Evolutionary conservation across 2,888 invertebrate species (phyloP).

Genomic region (Koerneria pararmatus): DNA sequence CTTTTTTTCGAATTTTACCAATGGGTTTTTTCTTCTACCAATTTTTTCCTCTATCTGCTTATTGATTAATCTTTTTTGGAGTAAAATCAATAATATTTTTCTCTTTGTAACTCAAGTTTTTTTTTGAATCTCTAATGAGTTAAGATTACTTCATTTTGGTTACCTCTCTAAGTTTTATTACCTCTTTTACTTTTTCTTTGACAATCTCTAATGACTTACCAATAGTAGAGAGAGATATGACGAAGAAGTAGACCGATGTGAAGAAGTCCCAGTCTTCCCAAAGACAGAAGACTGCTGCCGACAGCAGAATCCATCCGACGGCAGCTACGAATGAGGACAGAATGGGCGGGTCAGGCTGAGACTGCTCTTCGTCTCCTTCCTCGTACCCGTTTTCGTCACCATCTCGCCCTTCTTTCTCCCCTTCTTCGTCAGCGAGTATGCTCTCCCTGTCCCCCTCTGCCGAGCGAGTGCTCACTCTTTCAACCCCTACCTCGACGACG

Average conservation of each 20-base stretch:
- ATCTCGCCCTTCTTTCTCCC: no score
- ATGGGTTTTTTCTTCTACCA: no score
- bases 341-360: conserved; percentile 44
- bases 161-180: no score
- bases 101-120: no score
- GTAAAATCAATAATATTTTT: no score
- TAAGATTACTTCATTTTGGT: no score
- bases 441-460: conserved; percentile 3
- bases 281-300: conserved; percentile 76
- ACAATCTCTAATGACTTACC: conserved; percentile 30
- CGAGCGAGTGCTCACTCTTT: background rate
- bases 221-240: conserved; percentile 57
- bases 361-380: no score
- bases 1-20: no score
- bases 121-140: no score
- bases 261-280: conserved; percentile 58
- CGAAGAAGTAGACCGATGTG: conserved; percentile 58
- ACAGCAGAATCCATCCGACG: conserved; percentile 79
- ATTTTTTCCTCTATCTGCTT: no score
- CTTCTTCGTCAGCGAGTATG: background rate
- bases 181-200: no score
- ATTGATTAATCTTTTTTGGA: background rate
- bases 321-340: conserved; percentile 34
- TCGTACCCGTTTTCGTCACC: conserved; percentile 31
- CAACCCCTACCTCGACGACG: background rate